These are phyloP conservation scores for Metopolophium dirhodum DNA, from an alignment of 1,140 invertebrate species.

Conservation along the genomic window DNA sequence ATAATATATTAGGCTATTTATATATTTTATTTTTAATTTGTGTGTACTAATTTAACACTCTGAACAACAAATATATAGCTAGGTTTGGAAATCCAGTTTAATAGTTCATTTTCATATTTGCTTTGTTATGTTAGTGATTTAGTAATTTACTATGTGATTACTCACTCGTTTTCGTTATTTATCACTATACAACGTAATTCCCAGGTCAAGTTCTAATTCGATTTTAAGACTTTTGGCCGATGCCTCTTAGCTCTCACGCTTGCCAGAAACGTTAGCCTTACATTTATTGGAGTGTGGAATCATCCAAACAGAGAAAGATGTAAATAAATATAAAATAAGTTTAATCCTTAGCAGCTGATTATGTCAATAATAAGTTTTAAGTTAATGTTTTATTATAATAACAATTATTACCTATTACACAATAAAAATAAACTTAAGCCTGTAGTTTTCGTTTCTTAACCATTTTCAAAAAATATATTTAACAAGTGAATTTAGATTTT, in stretches of 20 bases:
- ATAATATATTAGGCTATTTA: no score
- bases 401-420: not conserved
- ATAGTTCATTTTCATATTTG: not conserved
- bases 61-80: not conserved
- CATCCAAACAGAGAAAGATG: not conserved
- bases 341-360: not conserved
- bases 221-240: not conserved
- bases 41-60: not conserved
- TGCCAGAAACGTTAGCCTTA: no score
- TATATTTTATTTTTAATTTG: no score
- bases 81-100: not conserved
- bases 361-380: not conserved
- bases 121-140: not conserved
- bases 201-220: not conserved
- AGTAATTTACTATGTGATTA: not conserved
- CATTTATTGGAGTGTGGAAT: not conserved
- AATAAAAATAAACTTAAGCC: not conserved
- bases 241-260: not conserved
- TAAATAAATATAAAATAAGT: not conserved
- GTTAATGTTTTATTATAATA: not conserved
- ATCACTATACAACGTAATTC: not conserved
- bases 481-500: not conserved
- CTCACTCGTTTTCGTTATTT: not conserved
- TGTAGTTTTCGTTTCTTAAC: not conserved
- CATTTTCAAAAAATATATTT: no score